phyloP scores from a whole-genome alignment of 2,113 vertebrate species.

The Nothocercus nigrocapillus region DNA sequence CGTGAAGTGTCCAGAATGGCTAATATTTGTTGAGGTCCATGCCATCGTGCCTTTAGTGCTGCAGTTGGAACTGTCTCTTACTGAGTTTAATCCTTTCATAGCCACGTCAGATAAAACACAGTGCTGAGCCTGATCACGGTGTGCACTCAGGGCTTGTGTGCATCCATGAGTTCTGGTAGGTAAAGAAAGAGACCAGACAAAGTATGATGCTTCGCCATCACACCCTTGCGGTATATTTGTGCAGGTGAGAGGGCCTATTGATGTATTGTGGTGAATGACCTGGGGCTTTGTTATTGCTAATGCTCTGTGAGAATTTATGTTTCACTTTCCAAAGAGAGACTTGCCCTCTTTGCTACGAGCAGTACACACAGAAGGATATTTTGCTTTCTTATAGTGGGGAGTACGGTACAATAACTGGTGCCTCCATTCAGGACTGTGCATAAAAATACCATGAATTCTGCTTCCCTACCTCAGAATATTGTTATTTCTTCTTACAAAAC shows the following conservation, averaged over 20 bases:
- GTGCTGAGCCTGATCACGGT: neutral
- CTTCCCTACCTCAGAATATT: neutral
- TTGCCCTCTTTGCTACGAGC: neutral
- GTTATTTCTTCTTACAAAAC: slow-evolving; percentile 22
- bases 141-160: fast-evolving
- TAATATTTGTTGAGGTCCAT: neutral
- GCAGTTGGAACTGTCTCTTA: neutral
- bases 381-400: neutral
- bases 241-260: slow-evolving; percentile 25
- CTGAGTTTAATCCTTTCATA: neutral
- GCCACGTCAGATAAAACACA: neutral
- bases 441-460: neutral
- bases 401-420: slow-evolving; percentile 20
- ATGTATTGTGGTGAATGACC: neutral
- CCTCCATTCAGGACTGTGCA: neutral
- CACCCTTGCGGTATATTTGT: neutral
- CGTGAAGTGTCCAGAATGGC: neutral
- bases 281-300: slow-evolving; percentile 26
- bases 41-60: neutral
- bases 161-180: neutral
- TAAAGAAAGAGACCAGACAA: neutral
- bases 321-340: slow-evolving; percentile 2
- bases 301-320: slow-evolving; percentile 11
- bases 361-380: neutral
- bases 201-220: neutral